A percentile compares a stretch with the other conserved stretches of the same genome.
Conservation (phyloP, 2,113 vertebrate species). For the Holacanthus passer region DNA sequence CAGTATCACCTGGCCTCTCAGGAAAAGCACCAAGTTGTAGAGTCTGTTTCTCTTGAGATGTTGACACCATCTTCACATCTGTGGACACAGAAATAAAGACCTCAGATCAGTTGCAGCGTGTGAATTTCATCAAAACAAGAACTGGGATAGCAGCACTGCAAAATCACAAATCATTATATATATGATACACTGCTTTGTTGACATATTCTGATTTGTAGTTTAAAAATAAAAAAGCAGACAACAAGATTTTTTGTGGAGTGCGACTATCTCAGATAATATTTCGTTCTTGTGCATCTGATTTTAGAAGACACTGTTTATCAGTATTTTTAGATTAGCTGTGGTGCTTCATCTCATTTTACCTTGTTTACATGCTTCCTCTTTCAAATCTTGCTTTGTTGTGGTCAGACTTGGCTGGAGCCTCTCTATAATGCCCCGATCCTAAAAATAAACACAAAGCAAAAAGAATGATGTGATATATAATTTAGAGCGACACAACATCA, state of each 20-base stretch:
- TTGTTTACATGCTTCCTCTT: conserved; percentile 64
- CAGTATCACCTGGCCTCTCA: conserved; percentile 70
- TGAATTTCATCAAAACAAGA: too few relatives aligned
- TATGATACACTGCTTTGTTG: too few relatives aligned
- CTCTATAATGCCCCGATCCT: conserved; percentile 69
- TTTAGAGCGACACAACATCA: background rate
- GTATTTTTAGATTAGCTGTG: background rate
- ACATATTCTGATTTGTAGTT: background rate
- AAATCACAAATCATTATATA: background rate
- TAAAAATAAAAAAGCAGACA: too few relatives aligned
- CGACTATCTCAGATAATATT: background rate
- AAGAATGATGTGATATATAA: background rate
- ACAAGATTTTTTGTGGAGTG: background rate
- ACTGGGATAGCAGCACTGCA: background rate
- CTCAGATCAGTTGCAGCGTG: background rate
- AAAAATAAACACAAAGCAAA: background rate
- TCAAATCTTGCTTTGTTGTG: conserved; percentile 56
- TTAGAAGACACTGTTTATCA: background rate
- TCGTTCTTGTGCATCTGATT: background rate
- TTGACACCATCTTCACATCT: conserved; percentile 58
- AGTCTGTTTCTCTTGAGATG: conserved; percentile 43
- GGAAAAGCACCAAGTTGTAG: conserved; percentile 49
- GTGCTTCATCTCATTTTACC: conserved; percentile 59
- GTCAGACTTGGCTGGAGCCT: conserved; percentile 55
- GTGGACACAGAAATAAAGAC: conserved; percentile 17